phyloP scores from a whole-genome alignment of 2,888 invertebrate genomes.

The Nomada fucata region DNA sequence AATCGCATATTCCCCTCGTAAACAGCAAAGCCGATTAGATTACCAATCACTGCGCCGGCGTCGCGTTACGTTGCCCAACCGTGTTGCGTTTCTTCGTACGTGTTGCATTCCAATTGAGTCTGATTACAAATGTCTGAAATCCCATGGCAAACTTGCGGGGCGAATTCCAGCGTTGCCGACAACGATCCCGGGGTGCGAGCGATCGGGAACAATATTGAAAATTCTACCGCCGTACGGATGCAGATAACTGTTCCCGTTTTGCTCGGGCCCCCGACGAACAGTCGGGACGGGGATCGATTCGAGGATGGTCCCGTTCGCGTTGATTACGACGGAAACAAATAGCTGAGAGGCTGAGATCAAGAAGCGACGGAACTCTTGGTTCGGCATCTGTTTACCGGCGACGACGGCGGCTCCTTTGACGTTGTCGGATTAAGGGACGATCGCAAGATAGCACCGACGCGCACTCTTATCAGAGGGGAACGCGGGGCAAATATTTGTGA shows the following conservation, averaged over 20 bases:
- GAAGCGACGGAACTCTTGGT: conserved; percentile 5
- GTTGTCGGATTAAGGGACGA: background rate
- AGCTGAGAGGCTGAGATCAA: background rate
- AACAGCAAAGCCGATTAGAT: conserved; percentile 20
- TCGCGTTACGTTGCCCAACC: background rate
- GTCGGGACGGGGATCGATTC: background rate
- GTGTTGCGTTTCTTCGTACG: background rate
- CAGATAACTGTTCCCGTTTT: too few species aligned
- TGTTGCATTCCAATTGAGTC: conserved; percentile 16
- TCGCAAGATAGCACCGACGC: conserved; percentile 6
- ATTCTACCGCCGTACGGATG: too few species aligned
- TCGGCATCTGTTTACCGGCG: conserved; percentile 2
- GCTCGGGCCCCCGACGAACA: too few species aligned
- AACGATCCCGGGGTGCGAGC: too few species aligned
- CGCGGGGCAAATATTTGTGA: conserved; percentile 28
- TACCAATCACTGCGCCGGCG: conserved; percentile 1
- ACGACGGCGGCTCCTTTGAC: background rate
- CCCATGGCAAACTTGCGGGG: background rate
- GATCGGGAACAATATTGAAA: too few species aligned
- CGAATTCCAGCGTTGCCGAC: too few species aligned
- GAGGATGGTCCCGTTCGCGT: background rate
- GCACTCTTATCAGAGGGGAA: conserved; percentile 1
- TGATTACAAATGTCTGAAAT: background rate
- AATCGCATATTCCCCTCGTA: conserved; percentile 11
- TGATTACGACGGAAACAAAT: background rate